Percentiles rank a stretch among this genome's conserved stretches.
These are phyloP conservation scores for Holocentrus rufus DNA, from an alignment of 2,797 vertebrate genomes.

Conservation along the genomic window DNA sequence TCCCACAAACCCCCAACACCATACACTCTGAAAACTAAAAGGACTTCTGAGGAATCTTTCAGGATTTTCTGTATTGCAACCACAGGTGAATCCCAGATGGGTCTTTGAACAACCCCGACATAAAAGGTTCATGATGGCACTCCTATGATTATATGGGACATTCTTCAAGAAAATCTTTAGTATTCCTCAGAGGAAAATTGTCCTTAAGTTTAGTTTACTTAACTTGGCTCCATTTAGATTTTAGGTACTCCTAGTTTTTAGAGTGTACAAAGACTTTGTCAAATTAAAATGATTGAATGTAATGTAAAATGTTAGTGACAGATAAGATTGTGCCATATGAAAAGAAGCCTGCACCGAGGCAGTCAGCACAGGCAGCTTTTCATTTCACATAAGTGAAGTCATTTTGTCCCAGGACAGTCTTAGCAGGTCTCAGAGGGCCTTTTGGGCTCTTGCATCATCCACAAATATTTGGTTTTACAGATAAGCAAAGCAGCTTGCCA, in stretches of 20 bases:
- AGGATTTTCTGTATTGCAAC: too few species aligned
- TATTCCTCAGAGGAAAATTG: neutral
- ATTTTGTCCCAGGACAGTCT: neutral
- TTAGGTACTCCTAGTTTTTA: neutral
- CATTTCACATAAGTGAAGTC: neutral
- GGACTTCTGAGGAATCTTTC: neutral
- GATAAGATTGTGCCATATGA: neutral
- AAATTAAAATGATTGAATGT: neutral
- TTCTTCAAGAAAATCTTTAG: too few species aligned
- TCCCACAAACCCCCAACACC: neutral
- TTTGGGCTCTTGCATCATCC: neutral
- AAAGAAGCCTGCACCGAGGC: neutral
- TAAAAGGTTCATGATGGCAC: neutral
- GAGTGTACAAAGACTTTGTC: neutral
- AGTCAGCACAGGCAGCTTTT: neutral
- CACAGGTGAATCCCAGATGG: neutral
- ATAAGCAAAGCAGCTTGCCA: slow-evolving; percentile 4
- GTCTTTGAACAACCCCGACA: neutral
- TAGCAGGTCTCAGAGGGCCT: slow-evolving; percentile 13
- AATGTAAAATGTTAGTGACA: neutral
- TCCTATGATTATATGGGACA: neutral
- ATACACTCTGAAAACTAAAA: neutral
- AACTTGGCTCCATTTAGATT: neutral
- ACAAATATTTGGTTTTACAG: neutral
- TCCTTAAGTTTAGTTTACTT: neutral